Base-by-base conservation (phyloP, 1,140 invertebrate species). In the Drosophila pruinosa region DNA sequence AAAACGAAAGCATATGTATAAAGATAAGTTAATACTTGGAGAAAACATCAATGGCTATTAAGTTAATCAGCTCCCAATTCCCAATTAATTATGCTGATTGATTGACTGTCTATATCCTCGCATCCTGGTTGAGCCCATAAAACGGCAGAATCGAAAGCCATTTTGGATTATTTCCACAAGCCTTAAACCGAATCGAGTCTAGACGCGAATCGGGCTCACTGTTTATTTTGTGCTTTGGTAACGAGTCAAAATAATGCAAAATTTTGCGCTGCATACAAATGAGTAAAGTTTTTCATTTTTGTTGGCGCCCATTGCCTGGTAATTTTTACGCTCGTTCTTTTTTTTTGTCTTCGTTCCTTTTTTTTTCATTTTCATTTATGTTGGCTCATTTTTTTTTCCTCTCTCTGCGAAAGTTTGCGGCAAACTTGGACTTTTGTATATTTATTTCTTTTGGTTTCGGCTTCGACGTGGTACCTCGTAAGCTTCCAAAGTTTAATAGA, bases 401-500 rank as follows among this genome's bases (percentile, higher is more conserved):
- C 45, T 39, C 17, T 38, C 34, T 41, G 56, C 19, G 12, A 89
- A 78, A 88, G 77, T 83, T 89, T 82, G 69, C 72, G 50, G 78
- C 72, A 89, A 89, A 85, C 74, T 85, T 86, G 64, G 81, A 80
- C 76, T 86, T 64, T 71, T 86, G 78, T 86, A 81, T 86, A 88
- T 86, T 86, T 86, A 88, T 88, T 86, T 86, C 83, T 88, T 86
- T 63, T 86, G 82, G 78, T 88, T 88, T 88, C 78, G 72, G 82
- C 82, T 75, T 78, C 75, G 75, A 88, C 71, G 83, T 89, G 85
- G 72, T 75, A 78, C 86, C 78, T 86, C 80, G 86, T 86, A 86
- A 89, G 86, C 86, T 86, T 65, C 70, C 75, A 89, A 89, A 89
- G 81, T 89, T 89, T 89, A 89, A 89, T 89, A 89, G 80, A 89